phyloP scores from a whole-genome alignment of 2,888 invertebrate genomes.

The Melieria picta region DNA sequence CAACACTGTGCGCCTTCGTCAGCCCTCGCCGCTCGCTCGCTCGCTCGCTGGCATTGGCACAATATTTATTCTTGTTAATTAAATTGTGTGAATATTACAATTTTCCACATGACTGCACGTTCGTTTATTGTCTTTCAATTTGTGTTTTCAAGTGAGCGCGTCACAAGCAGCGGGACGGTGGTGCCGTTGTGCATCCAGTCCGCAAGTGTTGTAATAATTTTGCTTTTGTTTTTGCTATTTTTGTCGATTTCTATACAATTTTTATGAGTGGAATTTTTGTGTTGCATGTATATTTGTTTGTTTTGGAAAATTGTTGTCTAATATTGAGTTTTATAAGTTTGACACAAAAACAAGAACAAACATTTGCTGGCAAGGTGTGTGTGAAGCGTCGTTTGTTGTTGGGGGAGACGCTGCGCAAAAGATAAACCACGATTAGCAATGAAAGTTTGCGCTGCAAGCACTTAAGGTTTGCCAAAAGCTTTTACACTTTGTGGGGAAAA shows the following conservation, averaged over 20 bases:
- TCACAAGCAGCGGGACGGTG: background rate
- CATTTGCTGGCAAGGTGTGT: background rate
- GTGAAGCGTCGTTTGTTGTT: too few relatives aligned
- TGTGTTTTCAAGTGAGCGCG: conserved; percentile 5
- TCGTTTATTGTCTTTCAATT: conserved; percentile 56
- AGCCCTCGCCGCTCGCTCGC: background rate
- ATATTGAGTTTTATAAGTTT: background rate
- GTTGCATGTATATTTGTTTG: too few relatives aligned
- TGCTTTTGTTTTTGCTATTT: too few relatives aligned
- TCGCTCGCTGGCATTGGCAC: conserved; percentile 43
- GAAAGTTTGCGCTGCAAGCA: too few relatives aligned
- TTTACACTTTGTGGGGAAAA: too few relatives aligned
- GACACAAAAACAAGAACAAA: background rate
- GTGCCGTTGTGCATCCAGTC: background rate
- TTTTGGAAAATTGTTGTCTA: too few relatives aligned
- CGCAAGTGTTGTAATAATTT: background rate
- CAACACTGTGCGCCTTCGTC: background rate
- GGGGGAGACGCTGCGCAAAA: too few relatives aligned
- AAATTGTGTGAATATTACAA: conserved; percentile 66
- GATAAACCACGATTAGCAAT: too few relatives aligned
- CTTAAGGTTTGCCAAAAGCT: too few relatives aligned
- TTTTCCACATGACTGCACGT: conserved; percentile 62
- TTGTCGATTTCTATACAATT: too few relatives aligned
- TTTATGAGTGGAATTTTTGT: too few relatives aligned
- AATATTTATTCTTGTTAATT: conserved; percentile 66